Base-by-base conservation (phyloP, 1,140 invertebrate genomes). In the Delia radicum region DNA sequence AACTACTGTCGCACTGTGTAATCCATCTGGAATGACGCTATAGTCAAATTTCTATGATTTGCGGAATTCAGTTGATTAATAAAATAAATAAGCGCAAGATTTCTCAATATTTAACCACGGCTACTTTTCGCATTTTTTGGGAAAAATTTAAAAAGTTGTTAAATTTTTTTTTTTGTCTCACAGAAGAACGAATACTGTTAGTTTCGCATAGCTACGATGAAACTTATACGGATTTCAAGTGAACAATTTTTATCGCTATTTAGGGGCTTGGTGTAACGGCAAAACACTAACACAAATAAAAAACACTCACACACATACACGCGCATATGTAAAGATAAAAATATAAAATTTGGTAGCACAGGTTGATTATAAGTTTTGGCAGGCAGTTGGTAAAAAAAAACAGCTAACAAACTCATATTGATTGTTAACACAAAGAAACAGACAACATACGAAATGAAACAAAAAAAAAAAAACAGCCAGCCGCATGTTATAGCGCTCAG, bases 251-350 rank as follows among this genome's bases (percentile, higher is more conserved):
- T 13, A 37, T 10, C 0, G 29, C 21, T 69, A n/a, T 69, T 33
- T 33, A 31, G 12, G 63, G 65, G 65, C 65, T 69, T 69, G 65
- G 65, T 69, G 65, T 69, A 69, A 69, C 29, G 29, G 29, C 65
- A 21, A 69, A 67, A 67, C 0, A 28, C 21, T 28, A 7, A 63
- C 26, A 27, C 62, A 12, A 63, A 27, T 13, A 27, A 63, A 24
- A 27, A 13, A 21, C 28, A 65, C 15, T 29, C 28, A 67, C 15
- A 67, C 12, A 69, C 48, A 8, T 4, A 13, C 37, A 42, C 3
- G 1, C 21, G 18, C 24, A 10, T 21, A 55, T 21, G 24, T 55
- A n/a, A 55, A 55, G 48, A 55, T 55, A 37, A 33, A 33, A 69
- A 24, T 69, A 33, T 27, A 21, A 31, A 18, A 26, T 67, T 69